These are phyloP conservation scores for Sipha flava DNA, from an alignment of 1,140 invertebrate genomes.

Conservation along the genomic window DNA sequence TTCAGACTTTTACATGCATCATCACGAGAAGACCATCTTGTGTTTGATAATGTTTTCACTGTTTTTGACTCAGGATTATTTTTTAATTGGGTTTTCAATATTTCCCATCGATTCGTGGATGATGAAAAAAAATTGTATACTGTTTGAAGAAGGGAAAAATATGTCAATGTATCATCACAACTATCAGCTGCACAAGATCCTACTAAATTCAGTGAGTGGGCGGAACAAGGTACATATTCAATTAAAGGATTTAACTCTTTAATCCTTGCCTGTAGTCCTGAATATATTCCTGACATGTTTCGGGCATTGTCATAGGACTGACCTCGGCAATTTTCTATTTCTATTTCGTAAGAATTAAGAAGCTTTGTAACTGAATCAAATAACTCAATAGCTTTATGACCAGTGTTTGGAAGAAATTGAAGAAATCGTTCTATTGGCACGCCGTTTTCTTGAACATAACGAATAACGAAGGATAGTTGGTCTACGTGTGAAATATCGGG, in stretches of 20 bases:
- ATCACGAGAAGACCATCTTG: constrained; percentile 36
- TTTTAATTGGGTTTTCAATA: constrained; percentile 23
- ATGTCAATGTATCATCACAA: constrained; percentile 35
- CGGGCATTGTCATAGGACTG: constrained; percentile 40
- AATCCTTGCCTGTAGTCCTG: too few species aligned
- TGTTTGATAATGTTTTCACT: constrained; percentile 34
- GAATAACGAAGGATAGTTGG: constrained; percentile 28
- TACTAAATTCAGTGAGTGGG: constrained; percentile 41
- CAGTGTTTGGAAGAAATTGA: not conserved
- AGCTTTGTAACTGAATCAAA: not conserved
- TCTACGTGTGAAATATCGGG: constrained; percentile 26
- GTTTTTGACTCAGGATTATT: not conserved
- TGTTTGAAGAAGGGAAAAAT: constrained; percentile 38
- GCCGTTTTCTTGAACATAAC: constrained; percentile 31
- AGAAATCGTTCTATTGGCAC: constrained; percentile 17
- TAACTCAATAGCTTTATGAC: constrained; percentile 13
- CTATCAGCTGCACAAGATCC: constrained; percentile 41
- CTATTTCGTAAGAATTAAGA: constrained; percentile 1
- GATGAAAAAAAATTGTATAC: constrained; percentile 38
- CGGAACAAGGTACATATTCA: constrained; percentile 40
- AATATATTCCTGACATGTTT: too few species aligned
- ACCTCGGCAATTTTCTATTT: constrained; percentile 35
- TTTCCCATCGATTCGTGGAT: constrained; percentile 37
- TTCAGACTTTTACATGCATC: constrained; percentile 33
- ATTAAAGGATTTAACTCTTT: constrained; percentile 37